Evolutionary conservation across 2,888 invertebrate species (phyloP), one percentile per base, ranked within the genome.

Genomic region (Leptinotarsa tumamoca): DNA sequence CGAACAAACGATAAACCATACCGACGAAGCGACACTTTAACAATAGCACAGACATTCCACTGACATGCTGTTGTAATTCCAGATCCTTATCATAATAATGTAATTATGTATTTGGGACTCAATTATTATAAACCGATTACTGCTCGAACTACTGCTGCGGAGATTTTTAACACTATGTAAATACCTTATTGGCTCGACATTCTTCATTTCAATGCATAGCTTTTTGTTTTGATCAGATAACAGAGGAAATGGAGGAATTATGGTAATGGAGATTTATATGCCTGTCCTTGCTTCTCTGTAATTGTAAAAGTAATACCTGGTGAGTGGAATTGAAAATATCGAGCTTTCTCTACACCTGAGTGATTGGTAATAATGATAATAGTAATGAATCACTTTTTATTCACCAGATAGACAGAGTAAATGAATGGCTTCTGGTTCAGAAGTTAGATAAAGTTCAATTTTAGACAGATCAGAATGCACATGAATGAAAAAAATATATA

Each of bases 181-280:
- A 76, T 78, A 71, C 73, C 75, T 52, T 51, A 78, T 76, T 68
- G 79, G 73, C 67, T 74, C 63, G 71, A 56, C 74, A 74, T 72
- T 73, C 78, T 80, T 77, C 80, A 80, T 78, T 80, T 74, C 74
- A 69, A 80, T 80, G 80, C 80, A 80, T 80, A 77, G 74, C 77
- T 80, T 73, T 79, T 78, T 78, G 80, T 78, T 80, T 78, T 71
- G 76, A 80, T 80, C 80, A 74, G 80, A 80, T 80, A 80, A 78
- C 72, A 52, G 51, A 43, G 52, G 67, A 72, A 73, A 67, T 72
- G 73, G 72, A 67, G 74, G 77, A 71, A 77, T 78, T 79, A 79
- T 76, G 73, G 74, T 79, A 78, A 79, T 79, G 76, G 76, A 74
- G 74, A 78, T 74, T 68, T 73, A 70, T 75, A 43, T 56, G 69